Conservation (phyloP, 2,113 vertebrate genomes). For the Ophiodon elongatus region DNA sequence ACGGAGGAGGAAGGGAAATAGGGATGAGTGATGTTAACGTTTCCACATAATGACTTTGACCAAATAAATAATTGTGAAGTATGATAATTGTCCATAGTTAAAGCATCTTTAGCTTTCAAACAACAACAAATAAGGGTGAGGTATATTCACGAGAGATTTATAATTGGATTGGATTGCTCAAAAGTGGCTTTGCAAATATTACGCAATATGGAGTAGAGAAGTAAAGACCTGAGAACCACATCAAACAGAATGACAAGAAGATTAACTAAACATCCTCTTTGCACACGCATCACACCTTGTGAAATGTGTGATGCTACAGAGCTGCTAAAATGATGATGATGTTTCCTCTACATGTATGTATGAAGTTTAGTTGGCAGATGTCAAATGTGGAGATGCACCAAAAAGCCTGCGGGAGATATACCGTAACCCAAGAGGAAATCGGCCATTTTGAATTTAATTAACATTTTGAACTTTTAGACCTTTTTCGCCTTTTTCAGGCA, state of each 20-base stretch:
- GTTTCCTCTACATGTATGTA: too few relatives aligned
- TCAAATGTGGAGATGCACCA: too few relatives aligned
- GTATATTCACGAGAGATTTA: neutral
- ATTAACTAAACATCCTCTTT: neutral
- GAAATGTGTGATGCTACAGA: too few relatives aligned
- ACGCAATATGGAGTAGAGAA: neutral
- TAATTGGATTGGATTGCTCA: neutral
- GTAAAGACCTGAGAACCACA: neutral
- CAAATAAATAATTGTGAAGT: neutral
- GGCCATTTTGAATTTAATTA: too few relatives aligned
- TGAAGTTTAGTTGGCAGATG: too few relatives aligned
- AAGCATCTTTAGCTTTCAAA: neutral
- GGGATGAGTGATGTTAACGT: slow-evolving; percentile 5
- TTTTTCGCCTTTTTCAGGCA: too few relatives aligned
- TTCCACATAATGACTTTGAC: neutral
- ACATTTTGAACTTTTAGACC: too few relatives aligned
- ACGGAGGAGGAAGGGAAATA: neutral
- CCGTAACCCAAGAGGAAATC: too few relatives aligned
- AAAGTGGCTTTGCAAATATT: neutral
- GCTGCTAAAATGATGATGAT: too few relatives aligned
- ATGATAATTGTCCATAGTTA: too few relatives aligned
- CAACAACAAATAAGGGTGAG: neutral
- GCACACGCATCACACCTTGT: too few relatives aligned
- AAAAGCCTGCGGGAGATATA: too few relatives aligned
- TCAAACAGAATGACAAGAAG: neutral